These are phyloP conservation scores for Trinorchestia longiramus DNA, from an alignment of 1,140 invertebrate genomes.

Conservation along the genomic window DNA sequence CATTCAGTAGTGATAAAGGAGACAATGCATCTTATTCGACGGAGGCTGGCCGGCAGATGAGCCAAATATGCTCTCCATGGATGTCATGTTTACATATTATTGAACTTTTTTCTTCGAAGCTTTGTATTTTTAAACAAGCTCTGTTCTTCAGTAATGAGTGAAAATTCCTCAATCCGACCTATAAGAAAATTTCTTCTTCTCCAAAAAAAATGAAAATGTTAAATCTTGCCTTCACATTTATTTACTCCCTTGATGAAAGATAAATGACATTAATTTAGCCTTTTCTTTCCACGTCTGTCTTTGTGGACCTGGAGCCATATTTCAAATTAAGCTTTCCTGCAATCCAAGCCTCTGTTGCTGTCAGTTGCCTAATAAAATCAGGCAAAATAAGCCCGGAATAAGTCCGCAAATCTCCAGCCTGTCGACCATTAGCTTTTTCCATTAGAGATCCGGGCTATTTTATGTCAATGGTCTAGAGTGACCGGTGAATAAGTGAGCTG, in stretches of 20 bases:
- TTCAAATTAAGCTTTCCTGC: constrained; percentile 51
- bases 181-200: not conserved
- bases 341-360: constrained; percentile 50
- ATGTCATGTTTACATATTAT: not conserved
- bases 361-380: constrained; percentile 53
- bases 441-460: constrained; percentile 53
- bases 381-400: constrained; percentile 51
- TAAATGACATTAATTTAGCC: not conserved
- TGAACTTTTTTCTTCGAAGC: not conserved
- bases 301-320: not conserved
- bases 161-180: not conserved
- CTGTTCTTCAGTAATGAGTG: not conserved
- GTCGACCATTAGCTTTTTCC: constrained; percentile 54
- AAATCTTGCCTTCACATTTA: not conserved
- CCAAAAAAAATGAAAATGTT: not conserved
- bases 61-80: not conserved
- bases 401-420: constrained; percentile 54
- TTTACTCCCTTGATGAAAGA: not conserved
- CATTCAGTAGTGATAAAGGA: constrained; percentile 35
- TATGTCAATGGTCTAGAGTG: constrained; percentile 52
- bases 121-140: not conserved
- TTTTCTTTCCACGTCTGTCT: not conserved
- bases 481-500: constrained; percentile 52
- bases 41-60: not conserved
- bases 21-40: constrained; percentile 47